These are phyloP conservation scores for Cynopterus brachyotis DNA, from an alignment of 2,113 vertebrate species.

Conservation along the genomic window DNA sequence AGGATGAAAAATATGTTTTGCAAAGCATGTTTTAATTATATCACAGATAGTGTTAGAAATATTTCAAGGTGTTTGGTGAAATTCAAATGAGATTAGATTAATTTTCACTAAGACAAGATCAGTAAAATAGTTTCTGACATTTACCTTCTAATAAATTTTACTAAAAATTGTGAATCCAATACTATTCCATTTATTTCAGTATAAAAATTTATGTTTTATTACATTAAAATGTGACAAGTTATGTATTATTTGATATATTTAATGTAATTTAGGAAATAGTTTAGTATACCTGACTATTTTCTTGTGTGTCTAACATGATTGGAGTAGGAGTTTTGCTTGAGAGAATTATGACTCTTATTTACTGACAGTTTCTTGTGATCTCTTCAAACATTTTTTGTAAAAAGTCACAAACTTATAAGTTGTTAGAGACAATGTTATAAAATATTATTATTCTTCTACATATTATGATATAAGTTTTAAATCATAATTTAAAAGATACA, in stretches of 20 bases:
- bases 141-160: conserved; percentile 20
- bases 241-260: background rate
- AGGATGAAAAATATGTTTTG: background rate
- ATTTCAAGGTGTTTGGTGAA: background rate
- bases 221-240: conserved; percentile 18
- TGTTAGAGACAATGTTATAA: background rate
- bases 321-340: background rate
- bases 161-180: conserved; percentile 8
- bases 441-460: background rate
- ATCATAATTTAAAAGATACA: background rate
- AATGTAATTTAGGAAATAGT: conserved; percentile 3
- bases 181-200: background rate
- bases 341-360: background rate
- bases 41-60: background rate
- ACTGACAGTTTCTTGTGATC: background rate
- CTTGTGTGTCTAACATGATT: background rate
- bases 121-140: conserved; percentile 22
- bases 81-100: background rate
- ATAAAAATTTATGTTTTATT: conserved; percentile 49
- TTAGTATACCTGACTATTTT: conserved; percentile 24
- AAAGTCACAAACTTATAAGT: background rate
- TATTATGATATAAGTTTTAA: background rate
- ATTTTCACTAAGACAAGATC: background rate
- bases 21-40: background rate
- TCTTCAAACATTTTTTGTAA: background rate